phyloP scores from a whole-genome alignment of 2,113 vertebrate species.

The Microtus ochrogaster region DNA sequence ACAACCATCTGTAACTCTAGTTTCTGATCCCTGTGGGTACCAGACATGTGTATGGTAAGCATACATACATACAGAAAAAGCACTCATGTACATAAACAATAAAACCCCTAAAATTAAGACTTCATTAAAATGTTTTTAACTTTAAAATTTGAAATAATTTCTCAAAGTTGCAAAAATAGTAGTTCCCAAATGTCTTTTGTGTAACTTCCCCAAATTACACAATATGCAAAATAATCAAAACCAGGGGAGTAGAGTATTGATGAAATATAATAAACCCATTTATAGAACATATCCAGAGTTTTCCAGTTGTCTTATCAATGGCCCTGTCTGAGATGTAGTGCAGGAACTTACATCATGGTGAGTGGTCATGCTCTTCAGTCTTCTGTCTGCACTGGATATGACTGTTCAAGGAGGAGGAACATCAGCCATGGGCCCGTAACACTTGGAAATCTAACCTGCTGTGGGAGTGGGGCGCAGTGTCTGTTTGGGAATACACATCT shows the following conservation, averaged over 20 bases:
- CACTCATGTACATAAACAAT: neutral
- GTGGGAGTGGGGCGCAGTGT: neutral
- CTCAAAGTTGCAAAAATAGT: neutral
- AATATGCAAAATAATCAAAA: neutral
- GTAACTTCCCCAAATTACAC: neutral
- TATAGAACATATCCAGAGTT: neutral
- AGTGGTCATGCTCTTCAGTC: neutral
- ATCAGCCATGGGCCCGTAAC: neutral
- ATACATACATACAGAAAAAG: neutral
- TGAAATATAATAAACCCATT: neutral
- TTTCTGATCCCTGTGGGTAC: neutral
- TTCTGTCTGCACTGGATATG: neutral
- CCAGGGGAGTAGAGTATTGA: neutral
- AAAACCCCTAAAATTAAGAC: neutral
- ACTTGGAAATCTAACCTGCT: neutral
- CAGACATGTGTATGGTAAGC: too few species aligned
- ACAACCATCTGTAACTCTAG: neutral
- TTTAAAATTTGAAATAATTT: constrained; percentile 2
- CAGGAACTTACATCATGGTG: neutral
- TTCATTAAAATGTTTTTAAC: neutral
- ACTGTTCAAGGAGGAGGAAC: neutral
- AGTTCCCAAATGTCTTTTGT: neutral
- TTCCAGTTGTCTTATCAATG: neutral
- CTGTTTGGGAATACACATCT: neutral
- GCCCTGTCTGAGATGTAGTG: neutral